Conservation (phyloP, 2,113 vertebrate genomes). For the Anser brachyrhynchus region DNA sequence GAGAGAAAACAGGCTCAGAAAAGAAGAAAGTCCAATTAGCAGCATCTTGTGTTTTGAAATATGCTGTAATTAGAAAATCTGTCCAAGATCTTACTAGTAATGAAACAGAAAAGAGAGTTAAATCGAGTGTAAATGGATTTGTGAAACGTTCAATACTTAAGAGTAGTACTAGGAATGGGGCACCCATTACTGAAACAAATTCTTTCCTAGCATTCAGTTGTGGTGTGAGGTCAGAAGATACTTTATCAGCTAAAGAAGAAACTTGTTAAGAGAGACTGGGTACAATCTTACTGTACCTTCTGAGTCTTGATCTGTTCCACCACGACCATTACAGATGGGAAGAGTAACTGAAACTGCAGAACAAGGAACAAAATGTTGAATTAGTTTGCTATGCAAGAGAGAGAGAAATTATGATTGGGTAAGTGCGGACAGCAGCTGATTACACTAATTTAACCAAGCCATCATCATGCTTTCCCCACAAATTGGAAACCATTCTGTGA, state of each 20-base stretch:
- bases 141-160: not conserved
- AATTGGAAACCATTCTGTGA: not conserved
- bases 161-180: not conserved
- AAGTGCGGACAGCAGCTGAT: not conserved
- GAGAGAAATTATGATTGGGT: not conserved
- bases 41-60: not conserved
- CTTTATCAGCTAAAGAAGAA: not conserved
- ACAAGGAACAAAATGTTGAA: not conserved
- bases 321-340: constrained; percentile 96
- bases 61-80: not conserved
- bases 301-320: constrained; percentile 96
- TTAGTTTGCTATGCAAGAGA: not conserved
- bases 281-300: constrained; percentile 81
- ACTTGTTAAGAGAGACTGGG: not conserved
- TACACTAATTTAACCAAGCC: not conserved
- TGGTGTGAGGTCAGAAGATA: not conserved
- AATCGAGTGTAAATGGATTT: not conserved
- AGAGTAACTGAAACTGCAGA: constrained; percentile 94
- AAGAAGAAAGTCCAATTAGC: not conserved
- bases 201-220: not conserved
- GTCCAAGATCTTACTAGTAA: not conserved
- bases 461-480: not conserved
- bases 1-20: not conserved
- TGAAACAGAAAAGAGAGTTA: not conserved
- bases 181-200: not conserved